These are phyloP conservation scores for Cotesia chilonis DNA, from an alignment of 1,140 invertebrate species.

Conservation along the genomic window DNA sequence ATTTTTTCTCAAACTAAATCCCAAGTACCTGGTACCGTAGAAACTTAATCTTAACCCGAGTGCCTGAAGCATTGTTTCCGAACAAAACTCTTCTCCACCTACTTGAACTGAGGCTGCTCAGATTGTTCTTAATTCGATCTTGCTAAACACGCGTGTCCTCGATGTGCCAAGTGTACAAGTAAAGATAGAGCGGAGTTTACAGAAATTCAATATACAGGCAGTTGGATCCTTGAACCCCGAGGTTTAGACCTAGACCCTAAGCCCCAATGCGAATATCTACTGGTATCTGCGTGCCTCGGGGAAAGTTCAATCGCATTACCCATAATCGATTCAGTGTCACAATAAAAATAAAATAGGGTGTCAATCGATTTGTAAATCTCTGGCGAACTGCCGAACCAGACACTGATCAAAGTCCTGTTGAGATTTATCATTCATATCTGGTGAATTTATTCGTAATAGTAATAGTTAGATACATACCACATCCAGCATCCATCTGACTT, in stretches of 20 bases:
- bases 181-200: conserved; percentile 50
- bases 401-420: too few species aligned
- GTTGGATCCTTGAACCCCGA: not conserved
- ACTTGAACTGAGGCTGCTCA: conserved; percentile 22
- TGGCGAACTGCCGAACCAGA: too few species aligned
- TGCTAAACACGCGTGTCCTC: conserved; percentile 17
- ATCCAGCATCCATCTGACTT: too few species aligned
- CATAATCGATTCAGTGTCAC: too few species aligned
- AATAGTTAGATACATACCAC: too few species aligned
- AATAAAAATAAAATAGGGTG: too few species aligned
- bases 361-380: too few species aligned
- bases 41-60: conserved; percentile 30
- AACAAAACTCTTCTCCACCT: conserved; percentile 16
- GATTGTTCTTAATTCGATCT: conserved; percentile 42
- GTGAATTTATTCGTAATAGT: too few species aligned
- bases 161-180: conserved; percentile 39
- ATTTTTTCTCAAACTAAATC: too few species aligned
- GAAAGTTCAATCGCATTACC: too few species aligned
- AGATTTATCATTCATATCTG: too few species aligned
- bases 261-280: not conserved
- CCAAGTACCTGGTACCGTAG: conserved; percentile 10
- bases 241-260: not conserved
- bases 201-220: conserved; percentile 58
- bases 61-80: conserved; percentile 48
- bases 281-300: not conserved